Percentiles rank a stretch among this genome's conserved stretches.
Conservation (phyloP, 2,113 vertebrate genomes). For the Murina feae region DNA sequence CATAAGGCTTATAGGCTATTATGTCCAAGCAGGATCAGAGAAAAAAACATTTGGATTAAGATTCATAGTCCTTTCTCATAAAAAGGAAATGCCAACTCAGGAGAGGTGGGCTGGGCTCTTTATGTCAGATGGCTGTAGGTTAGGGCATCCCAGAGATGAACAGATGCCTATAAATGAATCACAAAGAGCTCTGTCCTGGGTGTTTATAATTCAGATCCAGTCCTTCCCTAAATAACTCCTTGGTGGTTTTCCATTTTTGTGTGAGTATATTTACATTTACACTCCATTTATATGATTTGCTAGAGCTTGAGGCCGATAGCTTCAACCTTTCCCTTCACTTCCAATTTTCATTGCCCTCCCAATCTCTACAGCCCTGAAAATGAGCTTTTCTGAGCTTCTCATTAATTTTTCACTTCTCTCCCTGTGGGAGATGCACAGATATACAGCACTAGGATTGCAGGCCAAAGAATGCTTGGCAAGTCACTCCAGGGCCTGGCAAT, state of each 20-base stretch:
- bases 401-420: constrained; percentile 65
- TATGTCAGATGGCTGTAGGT: background rate
- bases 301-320: background rate
- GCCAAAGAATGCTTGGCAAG: constrained; percentile 37
- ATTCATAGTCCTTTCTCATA: background rate
- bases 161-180: background rate
- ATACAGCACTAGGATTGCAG: background rate
- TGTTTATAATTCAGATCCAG: constrained; percentile 28
- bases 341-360: constrained; percentile 26
- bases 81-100: background rate
- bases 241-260: background rate
- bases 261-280: constrained; percentile 30
- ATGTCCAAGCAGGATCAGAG: background rate
- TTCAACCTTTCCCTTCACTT: constrained; percentile 35
- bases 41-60: background rate
- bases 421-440: constrained; percentile 15
- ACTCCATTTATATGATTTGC: constrained; percentile 28
- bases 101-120: background rate
- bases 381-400: constrained; percentile 61
- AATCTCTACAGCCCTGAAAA: constrained; percentile 40
- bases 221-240: constrained; percentile 8
- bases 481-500: background rate
- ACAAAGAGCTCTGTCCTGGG: background rate
- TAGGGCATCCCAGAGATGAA: background rate
- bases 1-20: background rate